phyloP scores from a whole-genome alignment of 1,140 invertebrate species.

The Globodera rostochiensis region DNA sequence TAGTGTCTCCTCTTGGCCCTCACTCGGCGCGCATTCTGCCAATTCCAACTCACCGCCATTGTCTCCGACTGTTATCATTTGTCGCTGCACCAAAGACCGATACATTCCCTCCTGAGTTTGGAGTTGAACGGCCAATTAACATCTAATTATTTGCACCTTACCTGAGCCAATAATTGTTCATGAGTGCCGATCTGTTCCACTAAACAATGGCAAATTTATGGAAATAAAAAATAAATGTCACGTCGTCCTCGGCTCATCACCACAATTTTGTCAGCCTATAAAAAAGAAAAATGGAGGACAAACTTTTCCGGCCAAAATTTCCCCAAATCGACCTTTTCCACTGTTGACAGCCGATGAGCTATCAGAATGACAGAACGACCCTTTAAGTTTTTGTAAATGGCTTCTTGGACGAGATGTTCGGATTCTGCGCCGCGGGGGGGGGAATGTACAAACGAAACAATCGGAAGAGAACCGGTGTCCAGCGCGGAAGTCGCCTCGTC shows the following conservation, averaged over 20 bases:
- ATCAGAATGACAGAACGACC: slow-evolving; percentile 70
- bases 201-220: not conserved
- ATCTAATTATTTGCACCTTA: slow-evolving; percentile 23
- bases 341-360: slow-evolving; percentile 69
- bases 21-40: not conserved
- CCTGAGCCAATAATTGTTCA: slow-evolving; percentile 39
- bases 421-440: slow-evolving; percentile 32
- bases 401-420: slow-evolving; percentile 58
- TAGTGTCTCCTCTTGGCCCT: not conserved
- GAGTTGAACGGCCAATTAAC: slow-evolving; percentile 27
- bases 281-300: not conserved
- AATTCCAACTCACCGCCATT: not conserved
- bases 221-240: not conserved
- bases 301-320: not conserved
- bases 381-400: slow-evolving; percentile 65
- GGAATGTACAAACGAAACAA: not conserved
- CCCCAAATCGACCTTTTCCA: slow-evolving; percentile 65
- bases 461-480: slow-evolving; percentile 35
- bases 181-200: slow-evolving; percentile 46
- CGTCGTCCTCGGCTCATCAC: slow-evolving; percentile 18
- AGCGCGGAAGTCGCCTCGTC: slow-evolving; percentile 60
- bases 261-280: slow-evolving; percentile 22
- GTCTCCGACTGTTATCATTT: slow-evolving; percentile 39
- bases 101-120: slow-evolving; percentile 47
- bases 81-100: slow-evolving; percentile 46